phyloP scores from a whole-genome alignment of 2,888 invertebrate species.

The Onchidella celtica region DNA sequence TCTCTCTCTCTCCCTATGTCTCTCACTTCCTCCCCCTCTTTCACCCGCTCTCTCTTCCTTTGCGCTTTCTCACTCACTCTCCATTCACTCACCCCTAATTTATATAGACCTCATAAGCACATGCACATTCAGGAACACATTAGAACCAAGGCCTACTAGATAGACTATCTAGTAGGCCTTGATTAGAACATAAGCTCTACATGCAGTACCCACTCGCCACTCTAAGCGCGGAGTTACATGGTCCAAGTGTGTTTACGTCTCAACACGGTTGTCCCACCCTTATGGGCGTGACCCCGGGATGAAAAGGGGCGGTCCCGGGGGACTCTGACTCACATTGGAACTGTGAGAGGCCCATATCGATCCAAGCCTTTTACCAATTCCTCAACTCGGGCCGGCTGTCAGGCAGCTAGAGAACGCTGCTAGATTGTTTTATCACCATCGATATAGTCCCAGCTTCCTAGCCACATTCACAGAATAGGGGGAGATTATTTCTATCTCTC shows the following conservation, averaged over 20 bases:
- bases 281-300: conserved; percentile 48
- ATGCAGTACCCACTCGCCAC: neutral
- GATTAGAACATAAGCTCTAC: neutral
- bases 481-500: conserved; percentile 11
- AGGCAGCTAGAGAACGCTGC: conserved; percentile 16
- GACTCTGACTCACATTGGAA: conserved; percentile 49
- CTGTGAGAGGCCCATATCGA: conserved; percentile 42
- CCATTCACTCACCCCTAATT: too few species aligned
- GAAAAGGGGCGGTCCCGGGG: conserved; percentile 46
- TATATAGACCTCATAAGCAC: too few species aligned
- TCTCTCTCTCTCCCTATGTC: conserved; percentile 11
- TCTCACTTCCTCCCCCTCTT: too few species aligned
- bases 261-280: conserved; percentile 35
- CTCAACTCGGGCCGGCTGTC: conserved; percentile 47
- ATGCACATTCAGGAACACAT: too few species aligned
- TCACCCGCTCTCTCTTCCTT: too few species aligned
- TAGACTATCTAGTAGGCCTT: too few species aligned
- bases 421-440: conserved; percentile 44
- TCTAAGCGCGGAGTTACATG: conserved; percentile 24
- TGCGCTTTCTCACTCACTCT: too few species aligned
- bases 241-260: conserved; percentile 39
- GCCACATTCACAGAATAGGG: conserved; percentile 5
- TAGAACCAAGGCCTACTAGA: too few species aligned
- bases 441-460: conserved; percentile 16
- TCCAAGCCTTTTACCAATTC: conserved; percentile 46